Conservation (phyloP, 1,140 invertebrate genomes). For the Drosophila suzukii region DNA sequence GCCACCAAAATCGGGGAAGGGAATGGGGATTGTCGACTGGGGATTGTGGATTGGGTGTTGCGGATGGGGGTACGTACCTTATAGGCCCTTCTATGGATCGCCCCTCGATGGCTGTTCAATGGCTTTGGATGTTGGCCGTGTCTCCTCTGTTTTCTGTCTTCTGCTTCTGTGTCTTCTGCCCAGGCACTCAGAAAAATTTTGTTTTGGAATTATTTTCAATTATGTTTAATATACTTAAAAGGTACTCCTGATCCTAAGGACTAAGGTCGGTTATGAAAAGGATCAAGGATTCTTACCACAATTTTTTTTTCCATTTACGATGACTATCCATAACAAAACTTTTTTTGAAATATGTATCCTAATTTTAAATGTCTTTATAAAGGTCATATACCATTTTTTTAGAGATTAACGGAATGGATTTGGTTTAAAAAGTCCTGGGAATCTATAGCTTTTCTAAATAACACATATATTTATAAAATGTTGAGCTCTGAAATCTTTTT, state of each 20-base stretch:
- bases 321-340: no score
- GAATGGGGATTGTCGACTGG: not conserved
- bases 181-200: constrained; percentile 2
- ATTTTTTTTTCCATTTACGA: no score
- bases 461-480: no score
- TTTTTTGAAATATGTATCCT: no score
- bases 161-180: constrained; percentile 22
- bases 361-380: no score
- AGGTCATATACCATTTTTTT: no score
- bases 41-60: constrained; percentile 2
- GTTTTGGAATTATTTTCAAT: not conserved
- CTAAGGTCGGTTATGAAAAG: no score
- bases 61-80: constrained; percentile 1
- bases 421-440: no score
- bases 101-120: constrained; percentile 53
- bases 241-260: not conserved
- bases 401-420: no score
- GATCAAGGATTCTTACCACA: no score
- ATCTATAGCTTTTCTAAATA: no score
- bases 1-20: constrained; percentile 53
- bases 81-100: constrained; percentile 35
- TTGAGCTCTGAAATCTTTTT: no score
- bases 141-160: constrained; percentile 20
- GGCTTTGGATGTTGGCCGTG: constrained; percentile 64
- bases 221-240: not conserved